Base-by-base conservation (phyloP, 2,113 vertebrate genomes). In the Albula goreensis region DNA sequence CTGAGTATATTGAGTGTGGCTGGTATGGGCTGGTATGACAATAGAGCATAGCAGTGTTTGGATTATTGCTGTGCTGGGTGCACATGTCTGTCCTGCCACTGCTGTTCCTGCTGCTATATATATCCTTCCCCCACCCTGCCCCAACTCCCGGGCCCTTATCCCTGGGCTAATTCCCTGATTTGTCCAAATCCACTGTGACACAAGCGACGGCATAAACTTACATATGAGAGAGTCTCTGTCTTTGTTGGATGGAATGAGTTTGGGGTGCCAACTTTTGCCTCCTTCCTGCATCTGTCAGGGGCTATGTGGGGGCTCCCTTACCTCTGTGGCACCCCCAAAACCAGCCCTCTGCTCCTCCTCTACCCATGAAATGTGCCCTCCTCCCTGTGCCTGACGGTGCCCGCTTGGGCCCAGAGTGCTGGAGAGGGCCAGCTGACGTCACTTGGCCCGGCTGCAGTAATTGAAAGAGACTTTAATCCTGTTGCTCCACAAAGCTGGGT, bases 381-480 rank as follows among this genome's bases (percentile, higher is more conserved):
- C 11, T 22, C 22, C 80, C 7, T 10, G 50, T 13, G 50, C 50
- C 80, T 25, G 22, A 2, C 70, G 0, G 17, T 25, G 70, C 25
- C 70, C n/a, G n/a, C n/a, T 10, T 91, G 89, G 87, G 90, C 91
- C 89, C 87, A 92, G 90, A 92, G 90, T 81, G 83, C 90, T 87
- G n/a, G 88, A 88, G 89, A 89, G 89, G 90, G 91, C 53, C 2
- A 56, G 81, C 89, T 94, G 93, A 95, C 94, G 94, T 95, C 94
- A 95, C 90, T 88, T 85, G 12, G 56, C 83, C 89, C 86, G 83
- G 86, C 90, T 88, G 89, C 89, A 83, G 86, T 96, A 96, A 95
- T 95, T 88, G 91, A 95, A 94, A 94, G 89, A 92, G 95, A 94
- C 95, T 85, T 84, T 96, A 95, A 96, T 96, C 94, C 94, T 41